Evolutionary conservation across 2,797 vertebrate species (phyloP), one percentile per base, ranked within the genome.

Genomic region (Notolepis coatsorum): DNA sequence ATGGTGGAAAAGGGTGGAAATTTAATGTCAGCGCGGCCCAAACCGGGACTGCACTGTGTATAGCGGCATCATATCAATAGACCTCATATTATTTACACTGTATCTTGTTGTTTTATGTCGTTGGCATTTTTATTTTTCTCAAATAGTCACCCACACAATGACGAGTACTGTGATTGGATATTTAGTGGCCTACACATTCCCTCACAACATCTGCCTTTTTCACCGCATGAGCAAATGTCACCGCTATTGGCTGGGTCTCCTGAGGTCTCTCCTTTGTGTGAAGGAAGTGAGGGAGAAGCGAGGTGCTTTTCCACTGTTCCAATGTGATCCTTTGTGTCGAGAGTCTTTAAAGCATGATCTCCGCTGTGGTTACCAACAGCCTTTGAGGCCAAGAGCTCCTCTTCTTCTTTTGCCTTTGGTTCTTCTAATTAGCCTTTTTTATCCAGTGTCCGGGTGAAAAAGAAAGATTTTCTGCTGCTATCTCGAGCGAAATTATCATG

Each of bases 361-460:
- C 52, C 25, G 50, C 24, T 75, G 62, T 68, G 53, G 45, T 48
- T 68, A 57, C 52, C 54, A n/a, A 49, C 50, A 20, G 23, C 50
- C 55, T 23, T 24, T 35, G 62, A 63, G 37, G 37, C 6, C 18
- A 61, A 62, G 10, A 66, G 65, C 46, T 51, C 53, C 65, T 70
- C 37, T 20, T 2, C 46, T 39, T 20, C 38, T 41, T 24, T 20
- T 56, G 53, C 37, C 56, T 30, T 12, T 39, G 24, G 47, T 58
- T 67, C 56, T 57, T 66, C 68, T 57, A n/a, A n/a, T n/a, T n/a
- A n/a, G 60, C 47, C 68, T 48, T 47, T 49, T 8, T 50, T 61
- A 48, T 60, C 52, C 63, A 31, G 51, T 35, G 28, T 55, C 48
- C 62, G 54, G 0, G 15, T 65, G 51, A 58, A 20, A 12, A 8